Percentiles rank a stretch among this genome's conserved stretches.
These are phyloP conservation scores for Eurypyga helias DNA, from an alignment of 2,113 vertebrate genomes.

Conservation along the genomic window DNA sequence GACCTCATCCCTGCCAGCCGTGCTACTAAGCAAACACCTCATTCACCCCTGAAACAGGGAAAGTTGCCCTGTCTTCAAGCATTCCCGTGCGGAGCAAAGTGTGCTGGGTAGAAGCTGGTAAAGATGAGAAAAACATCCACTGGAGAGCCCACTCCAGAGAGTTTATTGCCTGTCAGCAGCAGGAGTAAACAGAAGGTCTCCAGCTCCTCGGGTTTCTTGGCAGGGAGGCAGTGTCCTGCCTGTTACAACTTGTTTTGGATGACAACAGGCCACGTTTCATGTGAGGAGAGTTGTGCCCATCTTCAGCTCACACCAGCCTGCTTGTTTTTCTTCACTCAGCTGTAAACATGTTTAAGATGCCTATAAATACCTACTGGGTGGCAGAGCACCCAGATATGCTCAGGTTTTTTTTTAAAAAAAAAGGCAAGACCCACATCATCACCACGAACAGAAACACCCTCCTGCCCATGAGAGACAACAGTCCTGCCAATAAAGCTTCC, in stretches of 20 bases:
- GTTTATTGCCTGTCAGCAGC: neutral
- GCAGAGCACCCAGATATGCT: neutral
- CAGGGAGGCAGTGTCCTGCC: neutral
- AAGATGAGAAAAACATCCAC: neutral
- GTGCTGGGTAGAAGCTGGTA: neutral
- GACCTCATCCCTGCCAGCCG: neutral
- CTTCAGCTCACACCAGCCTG: neutral
- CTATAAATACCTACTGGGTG: neutral
- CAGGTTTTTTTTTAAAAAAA: too few species aligned
- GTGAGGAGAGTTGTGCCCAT: neutral
- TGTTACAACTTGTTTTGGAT: constrained; percentile 27
- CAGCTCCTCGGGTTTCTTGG: neutral
- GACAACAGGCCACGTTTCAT: neutral
- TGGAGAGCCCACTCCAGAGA: neutral
- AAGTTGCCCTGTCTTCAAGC: neutral
- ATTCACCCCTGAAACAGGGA: neutral
- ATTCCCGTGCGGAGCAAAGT: neutral
- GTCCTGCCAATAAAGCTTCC: neutral
- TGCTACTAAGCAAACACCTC: neutral
- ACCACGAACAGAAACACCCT: neutral
- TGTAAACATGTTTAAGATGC: neutral
- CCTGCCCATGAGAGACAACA: neutral
- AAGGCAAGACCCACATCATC: neutral
- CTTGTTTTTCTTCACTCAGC: neutral
- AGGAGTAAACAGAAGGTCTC: neutral